phyloP scores from a whole-genome alignment of 2,113 vertebrate species.

The Psophia crepitans region DNA sequence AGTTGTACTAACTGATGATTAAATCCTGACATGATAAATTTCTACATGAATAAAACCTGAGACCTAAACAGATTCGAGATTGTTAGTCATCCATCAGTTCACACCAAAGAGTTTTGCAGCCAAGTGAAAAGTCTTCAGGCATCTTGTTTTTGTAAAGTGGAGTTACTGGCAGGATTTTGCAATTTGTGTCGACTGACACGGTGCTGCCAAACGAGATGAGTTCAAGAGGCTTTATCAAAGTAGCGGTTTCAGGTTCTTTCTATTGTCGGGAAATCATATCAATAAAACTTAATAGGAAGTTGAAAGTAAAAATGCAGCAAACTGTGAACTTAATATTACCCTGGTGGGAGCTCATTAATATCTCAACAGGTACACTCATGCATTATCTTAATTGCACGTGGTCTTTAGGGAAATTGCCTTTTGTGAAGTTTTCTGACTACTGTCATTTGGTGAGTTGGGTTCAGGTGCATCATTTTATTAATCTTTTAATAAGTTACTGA shows the following conservation, averaged over 20 bases:
- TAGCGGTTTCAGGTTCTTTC: not conserved
- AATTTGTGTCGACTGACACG: not conserved
- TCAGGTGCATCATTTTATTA: not conserved
- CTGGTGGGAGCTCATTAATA: slow-evolving; percentile 72
- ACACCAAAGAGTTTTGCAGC: not conserved
- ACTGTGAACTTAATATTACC: slow-evolving; percentile 66
- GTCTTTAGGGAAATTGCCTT: slow-evolving; percentile 61
- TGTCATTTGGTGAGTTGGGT: not conserved
- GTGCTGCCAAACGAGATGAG: not conserved
- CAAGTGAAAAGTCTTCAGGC: not conserved
- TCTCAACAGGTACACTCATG: slow-evolving; percentile 64
- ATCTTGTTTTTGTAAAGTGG: not conserved
- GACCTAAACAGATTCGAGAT: not conserved
- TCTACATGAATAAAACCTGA: not conserved
- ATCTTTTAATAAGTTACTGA: not conserved
- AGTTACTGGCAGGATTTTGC: not conserved
- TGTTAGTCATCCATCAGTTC: not conserved
- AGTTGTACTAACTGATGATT: not conserved
- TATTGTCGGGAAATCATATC: slow-evolving; percentile 35
- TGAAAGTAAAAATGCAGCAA: slow-evolving; percentile 52
- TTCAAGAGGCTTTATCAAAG: not conserved
- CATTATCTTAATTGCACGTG: slow-evolving; percentile 66
- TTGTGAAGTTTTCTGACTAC: slow-evolving; percentile 19
- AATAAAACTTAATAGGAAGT: slow-evolving; percentile 63
- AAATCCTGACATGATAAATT: not conserved